phyloP scores from a whole-genome alignment of 2,113 vertebrate species.

The Gobio gobio region DNA sequence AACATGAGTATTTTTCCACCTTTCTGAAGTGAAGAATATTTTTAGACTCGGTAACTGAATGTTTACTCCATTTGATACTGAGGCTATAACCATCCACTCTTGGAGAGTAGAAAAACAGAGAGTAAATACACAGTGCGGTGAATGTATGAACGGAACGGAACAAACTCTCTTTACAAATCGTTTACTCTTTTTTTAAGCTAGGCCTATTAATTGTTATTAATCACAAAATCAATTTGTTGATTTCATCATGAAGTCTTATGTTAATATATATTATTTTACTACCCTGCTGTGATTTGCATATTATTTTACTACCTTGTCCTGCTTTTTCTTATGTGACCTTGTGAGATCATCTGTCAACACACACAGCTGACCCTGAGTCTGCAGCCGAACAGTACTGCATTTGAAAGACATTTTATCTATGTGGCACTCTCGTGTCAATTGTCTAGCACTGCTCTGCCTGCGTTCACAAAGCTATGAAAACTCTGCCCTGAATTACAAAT shows the following conservation, averaged over 20 bases:
- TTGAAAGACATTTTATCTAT: slow-evolving; percentile 6
- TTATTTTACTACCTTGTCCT: neutral
- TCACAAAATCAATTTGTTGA: neutral
- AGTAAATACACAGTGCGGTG: neutral
- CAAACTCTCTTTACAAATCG: neutral
- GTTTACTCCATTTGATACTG: slow-evolving; percentile 20
- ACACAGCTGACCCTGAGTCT: neutral
- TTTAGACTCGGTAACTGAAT: slow-evolving; percentile 44
- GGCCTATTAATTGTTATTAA: neutral
- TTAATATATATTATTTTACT: neutral
- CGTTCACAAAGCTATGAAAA: slow-evolving; percentile 36
- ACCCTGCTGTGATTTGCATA: neutral
- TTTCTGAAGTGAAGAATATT: slow-evolving; percentile 51
- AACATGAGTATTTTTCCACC: slow-evolving; percentile 57
- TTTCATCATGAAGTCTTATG: neutral
- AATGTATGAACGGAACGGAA: neutral
- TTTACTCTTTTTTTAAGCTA: neutral
- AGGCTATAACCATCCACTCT: slow-evolving; percentile 48
- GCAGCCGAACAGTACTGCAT: neutral
- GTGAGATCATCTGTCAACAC: neutral
- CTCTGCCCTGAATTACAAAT: neutral
- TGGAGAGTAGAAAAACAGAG: neutral
- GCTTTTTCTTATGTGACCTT: neutral
- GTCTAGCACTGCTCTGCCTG: slow-evolving; percentile 38
- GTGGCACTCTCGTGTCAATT: slow-evolving; percentile 28